phyloP scores from a whole-genome alignment of 2,113 vertebrate species.

The Datnioides undecimradiatus region DNA sequence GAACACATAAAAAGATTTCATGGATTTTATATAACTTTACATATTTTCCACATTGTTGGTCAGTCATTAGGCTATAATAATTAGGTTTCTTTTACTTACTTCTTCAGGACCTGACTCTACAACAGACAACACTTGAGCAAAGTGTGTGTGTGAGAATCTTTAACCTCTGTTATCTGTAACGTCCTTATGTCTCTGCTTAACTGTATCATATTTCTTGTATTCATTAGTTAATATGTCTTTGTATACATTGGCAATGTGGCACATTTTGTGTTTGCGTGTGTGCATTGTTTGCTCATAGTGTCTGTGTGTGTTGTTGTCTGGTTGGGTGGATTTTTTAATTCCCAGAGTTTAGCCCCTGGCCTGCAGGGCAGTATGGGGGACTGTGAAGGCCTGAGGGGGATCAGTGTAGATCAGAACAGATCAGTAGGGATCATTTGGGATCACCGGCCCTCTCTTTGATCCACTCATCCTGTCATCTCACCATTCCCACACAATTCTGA shows the following conservation, averaged over 20 bases:
- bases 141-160: neutral
- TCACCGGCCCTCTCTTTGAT: conserved; percentile 62
- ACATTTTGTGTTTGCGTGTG: neutral
- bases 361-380: conserved; percentile 33
- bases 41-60: neutral
- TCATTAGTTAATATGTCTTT: neutral
- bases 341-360: conserved; percentile 52
- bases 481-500: conserved; percentile 42
- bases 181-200: neutral
- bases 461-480: conserved; percentile 48
- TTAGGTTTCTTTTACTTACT: neutral
- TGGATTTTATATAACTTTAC: neutral
- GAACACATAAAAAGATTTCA: neutral
- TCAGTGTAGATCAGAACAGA: conserved; percentile 61
- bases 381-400: conserved; percentile 46
- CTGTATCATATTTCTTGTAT: neutral
- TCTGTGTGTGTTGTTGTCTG: conserved; percentile 13
- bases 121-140: neutral
- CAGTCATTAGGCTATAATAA: neutral
- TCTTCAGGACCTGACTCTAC: neutral
- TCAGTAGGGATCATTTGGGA: conserved; percentile 65
- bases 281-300: neutral
- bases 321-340: conserved; percentile 43
- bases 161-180: neutral
- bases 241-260: neutral